Base-by-base conservation (phyloP, 2,888 invertebrate species). In the Teinopalpus imperialis region DNA sequence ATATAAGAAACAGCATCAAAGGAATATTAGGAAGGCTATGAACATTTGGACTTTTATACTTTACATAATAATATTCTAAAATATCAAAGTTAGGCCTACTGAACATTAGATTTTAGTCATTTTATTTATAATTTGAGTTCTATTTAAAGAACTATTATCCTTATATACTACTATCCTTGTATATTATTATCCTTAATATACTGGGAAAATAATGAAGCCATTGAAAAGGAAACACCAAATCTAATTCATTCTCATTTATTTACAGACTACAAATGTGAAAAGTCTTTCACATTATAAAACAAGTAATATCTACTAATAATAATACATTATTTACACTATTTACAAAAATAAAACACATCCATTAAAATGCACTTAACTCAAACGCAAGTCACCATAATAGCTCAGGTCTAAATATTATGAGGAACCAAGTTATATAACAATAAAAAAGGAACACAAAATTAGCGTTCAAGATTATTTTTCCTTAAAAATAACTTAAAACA, bases 201-300 rank as follows among this genome's bases (percentile, higher is more conserved):
- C n/a, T n/a, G n/a, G n/a, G n/a, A n/a, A n/a, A n/a, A n/a, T n/a
- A n/a, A n/a, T n/a, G n/a, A n/a, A n/a, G n/a, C n/a, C n/a, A n/a
- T n/a, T n/a, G n/a, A n/a, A 47, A 40, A 62, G 61, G 74, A 70
- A 61, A 58, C 21, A 32, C 44, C 23, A 49, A 30, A 36, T 74
- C 66, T 77, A 80, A 73, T 78, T 79, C 77, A 80, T 81, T 80
- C 72, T 81, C 76, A 73, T 88, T 87, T 87, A 87, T 88, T 87
- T 87, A 87, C 86, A 85, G 63, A 73, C 78, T 82, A 82, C 76
- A 71, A n/a, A 79, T 77, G 79, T 78, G 83, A 78, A 64, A 64
- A 63, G 53, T 63, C 76, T 73, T 77, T 80, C 87, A 87, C 88
- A 88, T 87, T 78, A 78, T 78, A 80, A 83, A 87, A 86, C 85